Conservation (phyloP, 2,888 invertebrate genomes). For the Iphiclides podalirius region DNA sequence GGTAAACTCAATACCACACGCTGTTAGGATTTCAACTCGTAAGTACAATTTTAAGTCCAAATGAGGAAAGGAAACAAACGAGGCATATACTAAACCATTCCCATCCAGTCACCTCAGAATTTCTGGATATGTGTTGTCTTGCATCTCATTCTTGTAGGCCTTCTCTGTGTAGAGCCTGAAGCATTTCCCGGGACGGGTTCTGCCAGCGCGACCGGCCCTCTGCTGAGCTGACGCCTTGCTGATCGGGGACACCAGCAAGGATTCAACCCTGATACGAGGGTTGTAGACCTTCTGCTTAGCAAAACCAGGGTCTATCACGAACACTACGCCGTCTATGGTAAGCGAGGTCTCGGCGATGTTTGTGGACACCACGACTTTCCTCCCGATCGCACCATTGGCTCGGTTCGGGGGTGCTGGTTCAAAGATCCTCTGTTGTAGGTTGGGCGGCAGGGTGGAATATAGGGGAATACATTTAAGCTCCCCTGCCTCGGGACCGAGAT, state of each 20-base stretch:
- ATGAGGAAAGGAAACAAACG: too few species aligned
- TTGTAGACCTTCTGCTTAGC: constrained; percentile 99
- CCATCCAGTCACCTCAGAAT: constrained; percentile 80
- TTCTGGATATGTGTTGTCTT: constrained; percentile 99
- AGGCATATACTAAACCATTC: constrained; percentile 29
- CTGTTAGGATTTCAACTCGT: too few species aligned
- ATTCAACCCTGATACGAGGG: constrained; percentile 94
- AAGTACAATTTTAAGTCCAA: too few species aligned
- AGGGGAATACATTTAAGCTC: constrained; percentile 98
- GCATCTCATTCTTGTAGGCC: constrained; percentile 97
- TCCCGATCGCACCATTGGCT: constrained; percentile 92
- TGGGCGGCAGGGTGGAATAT: constrained; percentile 98
- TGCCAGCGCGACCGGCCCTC: constrained; percentile 97
- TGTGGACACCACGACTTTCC: constrained; percentile 97
- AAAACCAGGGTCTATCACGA: constrained; percentile 99
- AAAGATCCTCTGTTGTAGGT: constrained; percentile 97
- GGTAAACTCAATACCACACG: too few species aligned
- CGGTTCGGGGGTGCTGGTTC: constrained; percentile 97
- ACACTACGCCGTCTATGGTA: constrained; percentile 99
- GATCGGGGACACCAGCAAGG: constrained; percentile 97
- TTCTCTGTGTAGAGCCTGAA: constrained; percentile 97
- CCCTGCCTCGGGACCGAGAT: constrained; percentile 97
- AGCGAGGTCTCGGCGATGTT: constrained; percentile 99
- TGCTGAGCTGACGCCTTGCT: constrained; percentile 99
- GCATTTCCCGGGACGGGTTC: constrained; percentile 99